Percentiles rank a stretch among this genome's conserved stretches.
phyloP scores from a whole-genome alignment of 2,113 vertebrate genomes.

The Peromyscus californicus region DNA sequence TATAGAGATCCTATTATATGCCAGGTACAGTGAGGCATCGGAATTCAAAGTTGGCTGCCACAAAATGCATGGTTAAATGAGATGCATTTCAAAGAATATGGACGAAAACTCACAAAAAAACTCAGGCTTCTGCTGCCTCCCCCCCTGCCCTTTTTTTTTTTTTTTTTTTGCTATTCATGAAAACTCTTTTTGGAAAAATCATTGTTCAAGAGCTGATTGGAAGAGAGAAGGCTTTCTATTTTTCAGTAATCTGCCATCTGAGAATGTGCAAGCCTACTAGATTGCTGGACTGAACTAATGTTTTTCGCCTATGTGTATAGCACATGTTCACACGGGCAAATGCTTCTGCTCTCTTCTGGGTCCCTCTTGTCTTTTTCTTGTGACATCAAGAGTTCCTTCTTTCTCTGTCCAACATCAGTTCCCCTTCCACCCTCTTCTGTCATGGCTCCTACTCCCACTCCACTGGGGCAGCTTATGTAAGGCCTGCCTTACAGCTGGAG shows the following conservation, averaged over 20 bases:
- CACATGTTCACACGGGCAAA: not conserved
- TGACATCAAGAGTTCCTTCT: not conserved
- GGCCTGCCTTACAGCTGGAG: accelerated
- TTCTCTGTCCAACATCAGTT: not conserved
- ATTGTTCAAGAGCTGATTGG: not conserved
- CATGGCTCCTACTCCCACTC: not conserved
- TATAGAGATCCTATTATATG: not conserved
- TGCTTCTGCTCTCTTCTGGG: not conserved
- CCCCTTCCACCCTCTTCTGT: not conserved
- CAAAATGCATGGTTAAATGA: not conserved
- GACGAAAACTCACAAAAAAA: not conserved
- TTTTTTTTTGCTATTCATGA: not conserved
- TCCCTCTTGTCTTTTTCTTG: not conserved
- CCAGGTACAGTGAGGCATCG: not conserved
- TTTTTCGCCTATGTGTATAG: not conserved
- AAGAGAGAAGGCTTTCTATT: not conserved
- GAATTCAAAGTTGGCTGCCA: not conserved
- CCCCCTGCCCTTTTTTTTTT: too few species aligned
- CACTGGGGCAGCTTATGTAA: not conserved
- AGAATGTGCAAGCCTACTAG: not conserved
- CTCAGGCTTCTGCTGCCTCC: not conserved
- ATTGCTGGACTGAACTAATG: not conserved
- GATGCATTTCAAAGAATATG: not conserved
- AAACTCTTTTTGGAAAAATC: not conserved
- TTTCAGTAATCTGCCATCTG: not conserved